Evolutionary conservation across 2,888 invertebrate genomes (phyloP).

Genomic region (Tachina lurida): DNA sequence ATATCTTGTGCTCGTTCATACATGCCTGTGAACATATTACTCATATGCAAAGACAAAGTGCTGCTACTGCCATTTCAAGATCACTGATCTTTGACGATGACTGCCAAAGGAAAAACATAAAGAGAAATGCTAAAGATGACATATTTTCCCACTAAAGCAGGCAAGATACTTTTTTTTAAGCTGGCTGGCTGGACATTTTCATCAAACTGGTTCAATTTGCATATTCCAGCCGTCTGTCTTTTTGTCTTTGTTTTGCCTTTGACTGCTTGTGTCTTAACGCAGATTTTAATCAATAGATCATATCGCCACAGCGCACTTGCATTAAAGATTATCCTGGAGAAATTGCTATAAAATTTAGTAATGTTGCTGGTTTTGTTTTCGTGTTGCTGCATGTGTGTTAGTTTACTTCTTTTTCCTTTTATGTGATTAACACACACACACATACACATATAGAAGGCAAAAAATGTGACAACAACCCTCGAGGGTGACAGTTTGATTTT

Average conservation of each 20-base stretch:
- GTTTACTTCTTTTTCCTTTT: background rate
- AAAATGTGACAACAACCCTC: conserved; percentile 55
- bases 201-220: conserved; percentile 60
- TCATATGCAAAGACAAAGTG: conserved; percentile 43
- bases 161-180: background rate
- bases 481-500: conserved; percentile 62
- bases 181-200: conserved; percentile 16
- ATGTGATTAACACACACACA: conserved; percentile 20
- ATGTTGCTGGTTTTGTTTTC: conserved; percentile 24
- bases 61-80: conserved; percentile 57
- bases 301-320: conserved; percentile 54
- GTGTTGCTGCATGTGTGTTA: background rate
- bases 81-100: conserved; percentile 64
- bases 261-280: background rate
- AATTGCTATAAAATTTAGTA: conserved; percentile 51
- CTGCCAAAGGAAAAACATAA: conserved; percentile 16
- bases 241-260: background rate
- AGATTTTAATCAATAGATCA: conserved; percentile 68
- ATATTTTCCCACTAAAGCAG: conserved; percentile 66
- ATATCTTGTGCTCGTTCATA: background rate
- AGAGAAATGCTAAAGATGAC: conserved; percentile 51
- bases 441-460: background rate
- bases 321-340: conserved; percentile 49
- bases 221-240: conserved; percentile 28
- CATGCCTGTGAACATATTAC: no score